These are phyloP conservation scores for Limosa lapponica DNA, from an alignment of 2,797 vertebrate species.

Conservation along the genomic window DNA sequence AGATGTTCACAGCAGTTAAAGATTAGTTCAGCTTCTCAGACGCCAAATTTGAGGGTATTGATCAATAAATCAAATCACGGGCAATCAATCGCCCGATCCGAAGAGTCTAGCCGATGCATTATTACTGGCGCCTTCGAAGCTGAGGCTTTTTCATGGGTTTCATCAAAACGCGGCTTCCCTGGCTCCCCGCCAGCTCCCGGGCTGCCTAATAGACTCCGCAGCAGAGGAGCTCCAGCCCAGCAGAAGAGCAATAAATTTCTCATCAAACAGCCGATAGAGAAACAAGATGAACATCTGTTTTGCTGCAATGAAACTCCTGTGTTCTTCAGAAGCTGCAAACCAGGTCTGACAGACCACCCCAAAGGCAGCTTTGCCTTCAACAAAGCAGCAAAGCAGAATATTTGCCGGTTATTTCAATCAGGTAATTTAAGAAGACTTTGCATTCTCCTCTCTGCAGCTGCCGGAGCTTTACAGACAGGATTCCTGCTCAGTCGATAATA, in stretches of 20 bases:
- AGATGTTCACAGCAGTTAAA: constrained; percentile 91
- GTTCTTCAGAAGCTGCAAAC: constrained; percentile 83
- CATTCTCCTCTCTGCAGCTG: constrained; percentile 76
- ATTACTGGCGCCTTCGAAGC: constrained; percentile 88
- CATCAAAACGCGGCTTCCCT: constrained; percentile 82
- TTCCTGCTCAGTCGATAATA: constrained; percentile 82
- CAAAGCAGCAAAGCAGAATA: constrained; percentile 68
- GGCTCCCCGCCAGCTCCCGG: constrained; percentile 80
- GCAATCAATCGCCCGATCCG: constrained; percentile 97
- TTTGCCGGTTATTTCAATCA: constrained; percentile 85
- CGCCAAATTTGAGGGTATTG: constrained; percentile 91
- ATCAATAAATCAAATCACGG: constrained; percentile 99
- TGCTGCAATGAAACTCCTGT: constrained; percentile 83
- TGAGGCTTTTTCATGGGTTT: constrained; percentile 79
- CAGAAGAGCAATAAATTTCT: constrained; percentile 88
- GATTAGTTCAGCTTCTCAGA: constrained; percentile 94
- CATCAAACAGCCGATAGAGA: constrained; percentile 85
- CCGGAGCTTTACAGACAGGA: constrained; percentile 76
- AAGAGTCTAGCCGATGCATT: constrained; percentile 94
- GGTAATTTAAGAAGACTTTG: constrained; percentile 85
- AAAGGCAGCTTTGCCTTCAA: constrained; percentile 77
- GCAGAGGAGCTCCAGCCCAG: constrained; percentile 82
- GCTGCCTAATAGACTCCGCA: constrained; percentile 85
- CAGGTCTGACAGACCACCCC: constrained; percentile 83
- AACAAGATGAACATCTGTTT: constrained; percentile 89